Base-by-base conservation (phyloP, 2,113 vertebrate genomes). In the Opisthocomus hoazin region DNA sequence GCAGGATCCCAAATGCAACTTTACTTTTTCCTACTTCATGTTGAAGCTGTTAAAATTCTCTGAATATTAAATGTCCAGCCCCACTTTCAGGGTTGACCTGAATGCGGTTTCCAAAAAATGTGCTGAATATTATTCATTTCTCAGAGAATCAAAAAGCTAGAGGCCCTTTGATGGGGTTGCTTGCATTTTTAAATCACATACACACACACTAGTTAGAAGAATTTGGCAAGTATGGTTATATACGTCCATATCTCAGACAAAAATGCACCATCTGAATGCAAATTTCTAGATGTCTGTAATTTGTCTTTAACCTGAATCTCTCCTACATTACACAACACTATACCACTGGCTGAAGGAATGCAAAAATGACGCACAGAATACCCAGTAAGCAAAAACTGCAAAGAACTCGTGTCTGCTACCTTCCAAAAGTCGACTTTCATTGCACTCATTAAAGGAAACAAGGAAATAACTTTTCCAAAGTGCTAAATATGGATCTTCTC, bases 101-200 rank as follows among this genome's bases (percentile, higher is more conserved):
- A 79, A 89, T 97, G 97, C 10, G 94, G 97, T 97, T 97, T 98
- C 97, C 91, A 97, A 98, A 97, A 98, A 96, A 97, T 97, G 97
- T 97, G 97, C 97, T 97, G 97, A 98, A 97, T 97, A 95, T 96
- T 97, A 95, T 97, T 97, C 85, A 84, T 93, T 94, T 97, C 90
- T 95, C 65, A 83, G 64, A 95, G 75, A 97, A 97, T 84, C 89
- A 96, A 96, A 96, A 96, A 69, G 77, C 96, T 94, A 70, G 97
- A 96, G 97, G 97, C 93, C 96, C 94, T 97, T 97, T 96, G 88
- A 95, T 96, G 94, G 97, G 93, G 97, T 48, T 56, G 43, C 81
- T 92, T 69, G 89, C 84, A 78, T 91, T 94, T 81, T 70, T 87
- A 94, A 97, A 97, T 95, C 94, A 80, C 71, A 92, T 93, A 63